Evolutionary conservation across 2,797 vertebrate genomes (phyloP), one percentile per base, ranked within the genome.

Genomic region (Pantherophis vulpinus): DNA sequence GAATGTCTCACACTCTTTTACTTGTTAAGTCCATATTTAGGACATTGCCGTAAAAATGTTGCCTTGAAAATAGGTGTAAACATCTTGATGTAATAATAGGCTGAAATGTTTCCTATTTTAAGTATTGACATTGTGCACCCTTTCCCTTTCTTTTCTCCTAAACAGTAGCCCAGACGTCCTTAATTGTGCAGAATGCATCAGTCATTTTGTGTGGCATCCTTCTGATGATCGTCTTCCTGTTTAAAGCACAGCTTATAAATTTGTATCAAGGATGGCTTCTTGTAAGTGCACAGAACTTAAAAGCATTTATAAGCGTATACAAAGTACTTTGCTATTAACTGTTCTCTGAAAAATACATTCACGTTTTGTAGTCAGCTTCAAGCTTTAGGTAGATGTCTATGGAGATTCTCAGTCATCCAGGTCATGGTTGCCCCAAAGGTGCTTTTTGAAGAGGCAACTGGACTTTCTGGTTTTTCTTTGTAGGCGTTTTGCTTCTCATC

Each of bases 221-320:
- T 94, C 98, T 99, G 96, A 99, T 99, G 99, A 95, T 98, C 92
- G 98, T 99, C 96, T 99, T 99, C 98, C 97, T 99, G 92, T 99
- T 98, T 97, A 99, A 99, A 97, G 96, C 97, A 0, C 98, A 99
- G 91, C 99, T 99, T 13, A 96, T 97, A 91, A 97, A 96, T 91
- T 97, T 99, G 93, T 99, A 99, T 98, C 98, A 98, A 6, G 99
- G 99, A 97, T 99, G 99, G 99, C 97, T 99, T 97, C 98, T 99
- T 97, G 99, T 99, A 97, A 99, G 99, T 98, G 88, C 54, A 93
- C 91, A 23, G 51, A 86, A 94, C 1, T 91, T 95, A 90, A 95
- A 89, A 89, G 92, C 56, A 70, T 83, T 47, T 74, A 94, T 5
- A 58, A 16, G 6, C 37, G 60, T 58, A 66, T 2, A 29, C 13